phyloP scores from a whole-genome alignment of 2,113 vertebrate genomes.

The Odontophorus gujanensis region DNA sequence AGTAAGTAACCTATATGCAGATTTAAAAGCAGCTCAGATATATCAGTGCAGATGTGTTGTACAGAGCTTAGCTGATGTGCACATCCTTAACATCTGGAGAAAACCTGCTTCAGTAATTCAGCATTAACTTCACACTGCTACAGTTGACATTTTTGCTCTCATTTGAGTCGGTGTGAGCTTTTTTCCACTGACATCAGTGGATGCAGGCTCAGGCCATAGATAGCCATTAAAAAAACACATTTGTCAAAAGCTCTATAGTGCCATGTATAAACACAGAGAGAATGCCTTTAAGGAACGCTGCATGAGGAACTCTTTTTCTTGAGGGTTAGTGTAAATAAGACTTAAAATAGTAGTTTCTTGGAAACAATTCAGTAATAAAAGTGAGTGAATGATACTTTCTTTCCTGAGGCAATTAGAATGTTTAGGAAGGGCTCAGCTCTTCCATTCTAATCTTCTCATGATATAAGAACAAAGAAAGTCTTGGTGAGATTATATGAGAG shows the following conservation, averaged over 20 bases:
- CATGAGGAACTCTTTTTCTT: neutral
- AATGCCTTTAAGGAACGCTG: neutral
- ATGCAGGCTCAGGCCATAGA: neutral
- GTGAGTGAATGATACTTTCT: neutral
- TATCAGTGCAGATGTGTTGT: neutral
- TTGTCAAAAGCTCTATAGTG: neutral
- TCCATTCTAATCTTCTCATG: neutral
- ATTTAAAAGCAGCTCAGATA: neutral
- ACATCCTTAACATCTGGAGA: neutral
- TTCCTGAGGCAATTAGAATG: neutral
- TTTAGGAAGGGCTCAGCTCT: conserved; percentile 16
- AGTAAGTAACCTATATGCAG: neutral
- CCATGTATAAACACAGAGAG: neutral
- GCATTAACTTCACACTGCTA: neutral
- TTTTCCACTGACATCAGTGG: neutral
- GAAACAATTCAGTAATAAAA: conserved; percentile 8
- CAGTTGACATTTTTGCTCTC: neutral
- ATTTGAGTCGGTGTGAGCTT: neutral
- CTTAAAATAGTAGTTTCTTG: neutral
- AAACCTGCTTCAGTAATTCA: neutral
- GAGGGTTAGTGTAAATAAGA: neutral
- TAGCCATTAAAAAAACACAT: neutral
- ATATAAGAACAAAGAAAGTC: neutral
- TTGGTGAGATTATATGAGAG: neutral
- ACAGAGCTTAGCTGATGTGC: neutral